These are phyloP conservation scores for Heliconius nattereri DNA, from an alignment of 1,140 invertebrate genomes.

Conservation along the genomic window DNA sequence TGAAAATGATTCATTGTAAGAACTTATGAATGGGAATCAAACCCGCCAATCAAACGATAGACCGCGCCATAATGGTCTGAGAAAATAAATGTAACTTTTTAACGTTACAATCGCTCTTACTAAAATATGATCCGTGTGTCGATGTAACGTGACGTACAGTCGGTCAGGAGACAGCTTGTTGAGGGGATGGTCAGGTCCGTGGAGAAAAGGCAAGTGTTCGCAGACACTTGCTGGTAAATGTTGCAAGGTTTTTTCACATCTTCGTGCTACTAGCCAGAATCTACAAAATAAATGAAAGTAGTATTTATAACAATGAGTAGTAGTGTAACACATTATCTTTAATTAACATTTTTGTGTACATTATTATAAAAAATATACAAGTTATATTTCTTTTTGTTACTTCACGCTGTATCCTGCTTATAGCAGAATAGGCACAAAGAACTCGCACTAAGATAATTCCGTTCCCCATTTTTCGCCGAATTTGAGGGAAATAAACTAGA, in stretches of 20 bases:
- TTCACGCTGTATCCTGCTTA: no score
- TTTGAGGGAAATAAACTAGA: no score
- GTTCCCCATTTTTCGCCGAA: no score
- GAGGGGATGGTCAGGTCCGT: conserved; percentile 89
- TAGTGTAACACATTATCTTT: neutral
- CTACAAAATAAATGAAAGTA: conserved; percentile 69
- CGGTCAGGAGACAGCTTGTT: conserved; percentile 88
- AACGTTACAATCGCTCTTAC: conserved; percentile 73
- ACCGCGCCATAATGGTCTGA: no score
- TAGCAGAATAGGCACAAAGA: no score
- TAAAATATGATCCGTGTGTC: conserved; percentile 92
- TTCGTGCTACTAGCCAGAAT: conserved; percentile 93
- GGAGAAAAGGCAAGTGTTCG: conserved; percentile 91
- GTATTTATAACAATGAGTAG: neutral
- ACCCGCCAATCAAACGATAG: no score
- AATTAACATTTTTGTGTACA: no score
- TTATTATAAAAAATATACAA: no score
- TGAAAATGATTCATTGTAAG: no score
- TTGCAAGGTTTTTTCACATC: conserved; percentile 97
- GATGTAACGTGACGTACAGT: conserved; percentile 92
- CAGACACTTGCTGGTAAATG: conserved; percentile 94
- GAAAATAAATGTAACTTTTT: neutral
- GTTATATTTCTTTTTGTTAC: no score
- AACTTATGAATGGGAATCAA: no score
- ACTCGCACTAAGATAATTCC: no score